Base-by-base conservation (phyloP, 2,797 vertebrate genomes). In the Hoplostethus atlanticus region DNA sequence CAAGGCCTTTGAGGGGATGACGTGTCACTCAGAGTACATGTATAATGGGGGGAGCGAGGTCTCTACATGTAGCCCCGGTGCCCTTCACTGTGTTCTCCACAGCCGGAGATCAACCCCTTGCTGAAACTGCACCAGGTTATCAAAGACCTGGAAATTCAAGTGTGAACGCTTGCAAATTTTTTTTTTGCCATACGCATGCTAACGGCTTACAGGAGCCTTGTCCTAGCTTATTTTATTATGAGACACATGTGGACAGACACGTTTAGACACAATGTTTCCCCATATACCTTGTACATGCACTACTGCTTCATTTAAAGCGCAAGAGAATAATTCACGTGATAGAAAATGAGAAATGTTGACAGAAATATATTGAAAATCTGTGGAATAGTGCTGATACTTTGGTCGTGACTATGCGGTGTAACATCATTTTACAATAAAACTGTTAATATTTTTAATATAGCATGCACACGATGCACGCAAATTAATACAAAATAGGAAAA, bases 11-110 rank as follows among this genome's bases (percentile, higher is more conserved):
- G 87, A 88, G 87, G 87, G 89, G 90, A 83, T 86, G 91, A 89
- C 67, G 82, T 81, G 91, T 91, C 91, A 88, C 84, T 89, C 88
- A 81, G 78, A 80, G 86, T 82, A 81, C 90, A 85, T 87, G 88
- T 82, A 89, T 89, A 89, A 89, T 86, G 38, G 89, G 77, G 81
- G 54, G 77, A 79, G 76, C 73, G 48, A 79, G 86, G 81, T 79
- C 86, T 81, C 71, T 47, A 76, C 81, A 70, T 86, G 90, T 77
- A 88, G 81, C 84, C 77, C 84, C 88, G 71, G 52, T 79, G 89
- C 83, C 90, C 87, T 93, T 92, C 85, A 68, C 90, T 70, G 81
- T 90, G 72, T 88, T 76, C 82, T 77, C 68, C 63, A 56, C 73
- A 79, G 84, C 68, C 80, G 40, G 76, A 85, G 82, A 90, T 86